Evolutionary conservation across 2,113 vertebrate species (phyloP).

Genomic region (Trichechus manatus): DNA sequence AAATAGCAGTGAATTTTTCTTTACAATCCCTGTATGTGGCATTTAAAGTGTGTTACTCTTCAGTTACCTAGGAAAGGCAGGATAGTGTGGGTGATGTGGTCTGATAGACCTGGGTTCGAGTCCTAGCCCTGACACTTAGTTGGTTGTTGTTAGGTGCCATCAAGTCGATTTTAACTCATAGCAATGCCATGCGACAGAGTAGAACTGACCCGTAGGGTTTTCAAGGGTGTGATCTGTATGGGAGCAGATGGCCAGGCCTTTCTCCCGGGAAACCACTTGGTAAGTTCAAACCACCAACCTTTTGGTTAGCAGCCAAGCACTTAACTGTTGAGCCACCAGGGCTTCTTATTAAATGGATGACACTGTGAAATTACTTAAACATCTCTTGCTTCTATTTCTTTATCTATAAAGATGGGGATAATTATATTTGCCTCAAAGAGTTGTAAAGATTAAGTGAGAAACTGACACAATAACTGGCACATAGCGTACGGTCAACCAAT

Average conservation of each 20-base stretch:
- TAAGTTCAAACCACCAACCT: neutral
- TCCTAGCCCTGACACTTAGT: neutral
- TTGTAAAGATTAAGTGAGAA: neutral
- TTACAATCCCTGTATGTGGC: neutral
- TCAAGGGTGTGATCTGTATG: no score
- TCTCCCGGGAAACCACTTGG: neutral
- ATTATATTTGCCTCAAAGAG: neutral
- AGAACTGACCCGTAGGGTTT: no score
- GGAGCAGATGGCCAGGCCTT: no score
- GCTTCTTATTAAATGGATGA: neutral
- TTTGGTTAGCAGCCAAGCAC: neutral
- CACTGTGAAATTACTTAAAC: neutral
- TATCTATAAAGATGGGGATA: neutral
- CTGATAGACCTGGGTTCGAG: neutral
- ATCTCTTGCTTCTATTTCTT: slow-evolving; percentile 24
- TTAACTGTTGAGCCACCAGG: neutral
- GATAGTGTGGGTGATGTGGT: neutral
- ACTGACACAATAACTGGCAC: neutral
- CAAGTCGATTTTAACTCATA: no score
- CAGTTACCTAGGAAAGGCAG: neutral
- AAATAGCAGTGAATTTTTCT: neutral
- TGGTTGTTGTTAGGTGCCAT: neutral
- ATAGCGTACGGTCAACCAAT: neutral
- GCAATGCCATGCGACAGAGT: no score
- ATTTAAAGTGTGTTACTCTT: neutral